Evolutionary conservation across 2,113 vertebrate species (phyloP).

Genomic region (Halcyon senegalensis): DNA sequence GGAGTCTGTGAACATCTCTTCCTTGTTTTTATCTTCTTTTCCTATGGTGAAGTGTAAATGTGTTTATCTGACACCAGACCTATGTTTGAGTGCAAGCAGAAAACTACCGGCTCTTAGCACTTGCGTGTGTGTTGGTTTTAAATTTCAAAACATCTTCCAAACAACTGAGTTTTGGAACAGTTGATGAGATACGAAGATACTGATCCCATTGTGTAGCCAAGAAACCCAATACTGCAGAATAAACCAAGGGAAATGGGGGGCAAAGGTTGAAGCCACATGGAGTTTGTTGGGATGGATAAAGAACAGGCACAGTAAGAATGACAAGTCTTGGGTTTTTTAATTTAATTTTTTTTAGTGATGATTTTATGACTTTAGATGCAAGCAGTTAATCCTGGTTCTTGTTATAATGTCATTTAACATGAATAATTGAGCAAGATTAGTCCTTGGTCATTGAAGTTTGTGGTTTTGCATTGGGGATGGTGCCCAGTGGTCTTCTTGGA

Average conservation of each 20-base stretch:
- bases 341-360: background rate
- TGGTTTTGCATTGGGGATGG: background rate
- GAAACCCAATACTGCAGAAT: background rate
- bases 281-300: background rate
- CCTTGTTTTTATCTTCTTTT: background rate
- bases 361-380: background rate
- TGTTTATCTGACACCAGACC: background rate
- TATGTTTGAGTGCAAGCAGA: background rate
- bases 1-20: background rate
- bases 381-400: background rate
- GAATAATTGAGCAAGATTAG: background rate
- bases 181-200: background rate
- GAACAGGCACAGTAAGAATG: background rate
- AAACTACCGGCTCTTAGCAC: background rate
- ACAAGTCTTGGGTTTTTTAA: background rate
- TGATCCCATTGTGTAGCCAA: background rate
- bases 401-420: background rate
- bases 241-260: background rate
- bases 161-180: background rate
- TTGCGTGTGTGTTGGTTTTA: background rate
- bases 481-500: background rate
- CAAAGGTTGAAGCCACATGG: background rate
- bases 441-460: background rate
- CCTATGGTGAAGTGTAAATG: background rate
- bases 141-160: background rate